Percentiles rank a stretch among this genome's conserved stretches.
phyloP scores from a whole-genome alignment of 92 coral and sea anemone genomes.

The Pocillopora meandrina region DNA sequence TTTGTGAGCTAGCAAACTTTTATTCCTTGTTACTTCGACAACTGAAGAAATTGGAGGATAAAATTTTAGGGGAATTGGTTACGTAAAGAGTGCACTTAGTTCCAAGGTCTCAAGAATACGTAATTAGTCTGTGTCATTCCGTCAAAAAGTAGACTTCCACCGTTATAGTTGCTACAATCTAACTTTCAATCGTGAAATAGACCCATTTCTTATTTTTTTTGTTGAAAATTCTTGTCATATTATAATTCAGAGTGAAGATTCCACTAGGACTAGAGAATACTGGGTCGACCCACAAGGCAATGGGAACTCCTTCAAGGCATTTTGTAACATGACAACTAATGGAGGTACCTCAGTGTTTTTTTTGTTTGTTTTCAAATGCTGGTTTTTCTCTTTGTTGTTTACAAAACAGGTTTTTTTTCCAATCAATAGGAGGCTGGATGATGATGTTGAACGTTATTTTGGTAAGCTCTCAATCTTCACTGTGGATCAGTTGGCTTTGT shows the following conservation, averaged over 20 bases:
- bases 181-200: no score
- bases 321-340: background rate
- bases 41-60: no score
- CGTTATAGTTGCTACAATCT: no score
- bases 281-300: background rate
- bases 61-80: no score
- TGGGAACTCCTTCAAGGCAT: background rate
- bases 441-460: conserved; percentile 33
- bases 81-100: no score
- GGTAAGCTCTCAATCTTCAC: background rate
- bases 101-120: no score
- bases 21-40: no score
- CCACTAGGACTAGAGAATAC: background rate
- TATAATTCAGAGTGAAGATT: background rate
- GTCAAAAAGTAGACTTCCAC: no score
- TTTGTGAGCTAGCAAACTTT: no score
- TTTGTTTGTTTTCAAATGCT: background rate
- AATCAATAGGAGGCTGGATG: conserved; percentile 43
- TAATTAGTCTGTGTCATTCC: no score
- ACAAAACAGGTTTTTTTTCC: background rate
- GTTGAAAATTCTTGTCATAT: no score
- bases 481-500: background rate
- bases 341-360: background rate
- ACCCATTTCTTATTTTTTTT: no score
- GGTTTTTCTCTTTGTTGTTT: background rate